Percentiles rank a stretch among this genome's conserved stretches.
phyloP scores from a whole-genome alignment of 2,888 invertebrate genomes.

The Agonopterix heracliana region DNA sequence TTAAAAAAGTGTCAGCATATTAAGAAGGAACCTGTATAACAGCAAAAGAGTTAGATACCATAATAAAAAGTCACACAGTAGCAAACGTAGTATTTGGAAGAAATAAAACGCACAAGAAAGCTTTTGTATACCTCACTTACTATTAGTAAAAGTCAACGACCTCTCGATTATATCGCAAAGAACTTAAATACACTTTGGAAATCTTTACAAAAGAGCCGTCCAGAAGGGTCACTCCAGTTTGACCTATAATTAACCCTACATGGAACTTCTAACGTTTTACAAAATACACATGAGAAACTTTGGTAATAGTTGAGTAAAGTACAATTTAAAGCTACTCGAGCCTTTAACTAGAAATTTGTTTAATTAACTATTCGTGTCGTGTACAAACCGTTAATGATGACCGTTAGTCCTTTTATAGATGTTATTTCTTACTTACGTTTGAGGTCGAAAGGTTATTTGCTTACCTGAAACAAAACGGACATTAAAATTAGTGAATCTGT shows the following conservation, averaged over 20 bases:
- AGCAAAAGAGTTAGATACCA: background rate
- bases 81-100: background rate
- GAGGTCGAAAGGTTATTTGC: background rate
- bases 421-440: background rate
- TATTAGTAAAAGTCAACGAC: constrained; percentile 38
- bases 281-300: constrained; percentile 23
- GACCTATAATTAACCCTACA: constrained; percentile 64
- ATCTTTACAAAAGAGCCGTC: constrained; percentile 36
- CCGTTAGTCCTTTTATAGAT: background rate
- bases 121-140: constrained; percentile 13
- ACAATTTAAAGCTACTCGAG: background rate
- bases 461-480: constrained; percentile 8
- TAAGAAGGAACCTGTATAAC: too few species aligned
- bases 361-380: background rate
- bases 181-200: constrained; percentile 33
- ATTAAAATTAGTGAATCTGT: background rate
- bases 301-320: background rate
- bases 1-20: too few species aligned
- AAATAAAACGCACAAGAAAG: background rate
- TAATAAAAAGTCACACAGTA: background rate
- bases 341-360: background rate
- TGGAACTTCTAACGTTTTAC: constrained; percentile 48
- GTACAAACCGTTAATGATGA: constrained; percentile 5
- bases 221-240: constrained; percentile 50
- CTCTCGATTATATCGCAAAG: constrained; percentile 31